phyloP scores from a whole-genome alignment of 2,113 vertebrate species.

The Protomyctophum bolini region DNA sequence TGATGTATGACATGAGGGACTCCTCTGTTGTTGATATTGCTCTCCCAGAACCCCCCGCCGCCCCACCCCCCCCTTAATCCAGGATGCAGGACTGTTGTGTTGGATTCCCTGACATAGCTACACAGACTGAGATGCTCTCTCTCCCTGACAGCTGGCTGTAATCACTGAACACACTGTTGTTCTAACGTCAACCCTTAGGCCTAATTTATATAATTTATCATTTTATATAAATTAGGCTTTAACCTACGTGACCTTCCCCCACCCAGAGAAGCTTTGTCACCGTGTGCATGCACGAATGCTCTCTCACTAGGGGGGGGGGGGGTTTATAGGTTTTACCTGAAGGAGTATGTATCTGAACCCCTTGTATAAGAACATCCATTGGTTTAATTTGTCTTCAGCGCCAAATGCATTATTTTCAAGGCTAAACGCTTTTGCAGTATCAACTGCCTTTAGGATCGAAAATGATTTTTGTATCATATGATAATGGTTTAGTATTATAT shows the following conservation, averaged over 20 bases:
- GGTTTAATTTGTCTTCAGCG: slow-evolving; percentile 43
- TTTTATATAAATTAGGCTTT: not conserved
- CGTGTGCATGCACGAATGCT: slow-evolving; percentile 43
- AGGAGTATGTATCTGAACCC: slow-evolving; percentile 35
- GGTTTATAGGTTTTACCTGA: slow-evolving; percentile 18
- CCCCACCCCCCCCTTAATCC: not conserved
- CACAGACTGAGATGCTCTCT: slow-evolving; percentile 37
- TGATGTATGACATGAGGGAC: slow-evolving; percentile 45
- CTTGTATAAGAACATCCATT: slow-evolving; percentile 6
- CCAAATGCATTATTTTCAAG: slow-evolving; percentile 49
- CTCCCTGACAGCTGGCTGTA: slow-evolving; percentile 39
- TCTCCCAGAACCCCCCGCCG: not conserved
- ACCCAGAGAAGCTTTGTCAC: slow-evolving; percentile 29
- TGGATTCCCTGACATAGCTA: slow-evolving; percentile 12
- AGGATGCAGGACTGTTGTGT: not conserved
- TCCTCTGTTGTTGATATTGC: slow-evolving; percentile 2
- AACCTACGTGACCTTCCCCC: slow-evolving; percentile 9
- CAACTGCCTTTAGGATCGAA: slow-evolving; percentile 35
- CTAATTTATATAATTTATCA: not conserved
- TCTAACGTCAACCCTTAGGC: slow-evolving; percentile 44
- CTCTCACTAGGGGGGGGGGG: slow-evolving; percentile 38
- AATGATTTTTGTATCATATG: slow-evolving; percentile 18
- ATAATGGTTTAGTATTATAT: slow-evolving; percentile 1
- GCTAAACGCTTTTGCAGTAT: slow-evolving; percentile 40
- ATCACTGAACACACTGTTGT: slow-evolving; percentile 60